Evolutionary conservation across 2,888 invertebrate species (phyloP).

Genomic region (Cerceris ruficornis): DNA sequence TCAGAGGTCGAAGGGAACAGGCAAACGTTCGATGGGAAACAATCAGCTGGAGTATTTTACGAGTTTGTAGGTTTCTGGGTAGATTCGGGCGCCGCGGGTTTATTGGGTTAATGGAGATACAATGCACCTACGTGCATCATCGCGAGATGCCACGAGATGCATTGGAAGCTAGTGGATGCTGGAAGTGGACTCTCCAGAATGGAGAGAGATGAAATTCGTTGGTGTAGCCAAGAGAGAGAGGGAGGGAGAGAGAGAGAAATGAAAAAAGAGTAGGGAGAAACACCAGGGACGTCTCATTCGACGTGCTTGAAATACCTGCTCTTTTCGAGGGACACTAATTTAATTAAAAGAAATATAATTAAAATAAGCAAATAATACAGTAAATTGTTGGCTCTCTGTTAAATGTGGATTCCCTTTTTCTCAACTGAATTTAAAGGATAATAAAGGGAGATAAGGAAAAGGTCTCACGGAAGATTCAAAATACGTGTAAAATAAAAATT

Average conservation of each 20-base stretch:
- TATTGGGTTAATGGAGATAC: conserved; percentile 45
- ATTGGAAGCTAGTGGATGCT: conserved; percentile 5
- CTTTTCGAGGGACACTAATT: background rate
- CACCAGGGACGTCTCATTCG: conserved; percentile 36
- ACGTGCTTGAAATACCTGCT: conserved; percentile 12
- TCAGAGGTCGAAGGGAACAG: no score
- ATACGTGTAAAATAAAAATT: no score
- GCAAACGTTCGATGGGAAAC: background rate
- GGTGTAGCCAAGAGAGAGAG: background rate
- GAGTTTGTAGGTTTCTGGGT: conserved; percentile 9
- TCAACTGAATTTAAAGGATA: no score
- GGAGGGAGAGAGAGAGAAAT: no score
- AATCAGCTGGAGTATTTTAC: background rate
- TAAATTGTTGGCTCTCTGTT: background rate
- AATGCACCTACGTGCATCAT: conserved; percentile 13
- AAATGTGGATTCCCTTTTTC: background rate
- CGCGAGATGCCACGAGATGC: conserved; percentile 8
- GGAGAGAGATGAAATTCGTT: background rate
- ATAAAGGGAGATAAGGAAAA: no score
- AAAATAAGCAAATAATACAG: background rate
- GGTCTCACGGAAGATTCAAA: no score
- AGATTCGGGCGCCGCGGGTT: conserved; percentile 5
- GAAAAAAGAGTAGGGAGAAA: background rate
- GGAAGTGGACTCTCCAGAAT: background rate
- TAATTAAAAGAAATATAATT: background rate